These are phyloP conservation scores for Erebia aethiops DNA, from an alignment of 2,888 invertebrate species.

Conservation along the genomic window DNA sequence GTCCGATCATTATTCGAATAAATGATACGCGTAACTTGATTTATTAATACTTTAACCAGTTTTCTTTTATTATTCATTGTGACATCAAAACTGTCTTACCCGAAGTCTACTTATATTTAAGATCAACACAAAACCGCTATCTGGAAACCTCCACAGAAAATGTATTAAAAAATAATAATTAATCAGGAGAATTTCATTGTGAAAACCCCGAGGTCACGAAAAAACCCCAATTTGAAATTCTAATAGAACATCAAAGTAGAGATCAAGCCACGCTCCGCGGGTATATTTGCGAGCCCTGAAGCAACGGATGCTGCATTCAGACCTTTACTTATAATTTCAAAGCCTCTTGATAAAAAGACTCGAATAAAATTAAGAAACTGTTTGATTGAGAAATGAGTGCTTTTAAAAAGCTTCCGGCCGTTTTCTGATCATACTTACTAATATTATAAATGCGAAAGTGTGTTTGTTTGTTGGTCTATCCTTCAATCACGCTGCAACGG, in stretches of 20 bases:
- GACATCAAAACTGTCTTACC: neutral
- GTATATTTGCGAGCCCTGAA: neutral
- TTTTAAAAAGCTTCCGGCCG: too few species aligned
- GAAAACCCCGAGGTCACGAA: neutral
- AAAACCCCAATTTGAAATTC: slow-evolving; percentile 17
- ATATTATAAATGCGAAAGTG: too few species aligned
- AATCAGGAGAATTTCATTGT: neutral
- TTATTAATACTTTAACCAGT: neutral
- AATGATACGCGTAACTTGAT: neutral
- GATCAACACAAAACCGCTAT: neutral
- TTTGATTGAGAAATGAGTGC: neutral
- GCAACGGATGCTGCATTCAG: slow-evolving; percentile 10
- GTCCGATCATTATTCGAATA: neutral
- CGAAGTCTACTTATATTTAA: too few species aligned
- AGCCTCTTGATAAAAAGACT: neutral
- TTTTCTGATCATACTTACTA: too few species aligned
- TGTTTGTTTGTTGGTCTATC: too few species aligned
- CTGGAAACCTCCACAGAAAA: neutral
- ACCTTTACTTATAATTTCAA: neutral
- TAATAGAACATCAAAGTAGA: slow-evolving; percentile 22
- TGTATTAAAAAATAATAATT: slow-evolving; percentile 16
- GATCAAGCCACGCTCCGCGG: slow-evolving; percentile 3
- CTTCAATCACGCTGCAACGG: too few species aligned
- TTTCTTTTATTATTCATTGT: neutral
- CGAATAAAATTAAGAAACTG: neutral